Percentiles rank a stretch among this genome's conserved stretches.
Evolutionary conservation across 2,797 vertebrate genomes (phyloP).

Genomic region (Eutrigla gurnardus): DNA sequence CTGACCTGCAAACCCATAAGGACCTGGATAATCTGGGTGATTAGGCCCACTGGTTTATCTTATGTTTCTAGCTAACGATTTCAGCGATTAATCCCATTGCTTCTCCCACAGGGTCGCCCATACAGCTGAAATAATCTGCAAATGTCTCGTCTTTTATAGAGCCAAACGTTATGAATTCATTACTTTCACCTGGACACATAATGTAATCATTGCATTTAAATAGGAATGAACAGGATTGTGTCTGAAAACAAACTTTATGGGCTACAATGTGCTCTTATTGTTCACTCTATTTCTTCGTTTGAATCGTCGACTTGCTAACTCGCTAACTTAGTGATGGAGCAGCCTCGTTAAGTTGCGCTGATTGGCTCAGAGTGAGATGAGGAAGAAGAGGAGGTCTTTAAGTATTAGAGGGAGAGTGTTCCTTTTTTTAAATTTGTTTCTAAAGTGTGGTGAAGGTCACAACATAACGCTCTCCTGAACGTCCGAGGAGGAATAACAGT

Average conservation of each 20-base stretch:
- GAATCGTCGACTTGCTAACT: conserved; percentile 25
- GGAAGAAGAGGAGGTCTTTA: conserved; percentile 34
- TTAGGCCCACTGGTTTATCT: neutral
- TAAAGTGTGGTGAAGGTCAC: conserved; percentile 21
- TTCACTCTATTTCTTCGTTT: conserved; percentile 9
- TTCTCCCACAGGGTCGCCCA: too few species aligned
- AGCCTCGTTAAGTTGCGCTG: conserved; percentile 56
- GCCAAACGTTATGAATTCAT: too few species aligned
- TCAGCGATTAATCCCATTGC: neutral
- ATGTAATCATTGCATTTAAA: too few species aligned
- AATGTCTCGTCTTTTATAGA: too few species aligned
- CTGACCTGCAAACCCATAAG: neutral
- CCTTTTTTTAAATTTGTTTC: conserved; percentile 19
- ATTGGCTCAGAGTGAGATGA: conserved; percentile 66
- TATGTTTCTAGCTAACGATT: neutral
- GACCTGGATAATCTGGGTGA: neutral
- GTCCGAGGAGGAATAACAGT: conserved; percentile 2
- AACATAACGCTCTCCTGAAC: conserved; percentile 4
- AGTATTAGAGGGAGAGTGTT: conserved; percentile 15
- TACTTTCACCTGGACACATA: too few species aligned
- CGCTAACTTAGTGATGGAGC: conserved; percentile 65
- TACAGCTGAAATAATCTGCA: too few species aligned
- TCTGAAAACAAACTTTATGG: neutral
- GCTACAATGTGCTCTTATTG: neutral
- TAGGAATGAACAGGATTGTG: neutral